Evolutionary conservation across 2,888 invertebrate species (phyloP).

Genomic region (Muschampia plurimacula): DNA sequence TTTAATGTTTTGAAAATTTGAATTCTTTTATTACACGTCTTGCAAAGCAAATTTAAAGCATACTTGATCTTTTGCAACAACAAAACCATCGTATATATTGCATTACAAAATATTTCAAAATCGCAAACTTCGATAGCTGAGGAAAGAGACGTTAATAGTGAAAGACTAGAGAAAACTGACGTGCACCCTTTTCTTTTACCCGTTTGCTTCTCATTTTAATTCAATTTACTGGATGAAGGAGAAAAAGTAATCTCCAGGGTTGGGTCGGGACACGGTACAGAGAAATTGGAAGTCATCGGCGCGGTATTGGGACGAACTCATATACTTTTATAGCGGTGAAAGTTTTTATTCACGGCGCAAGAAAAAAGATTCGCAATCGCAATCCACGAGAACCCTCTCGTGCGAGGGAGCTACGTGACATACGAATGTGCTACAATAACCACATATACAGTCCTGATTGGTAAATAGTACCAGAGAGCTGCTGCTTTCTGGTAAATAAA

Average conservation of each 20-base stretch:
- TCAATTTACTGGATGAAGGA: conserved; percentile 83
- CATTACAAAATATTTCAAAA: not conserved
- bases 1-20: not conserved
- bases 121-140: conserved; percentile 9
- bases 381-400: conserved; percentile 57
- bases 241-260: conserved; percentile 83
- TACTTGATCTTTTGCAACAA: too few relatives aligned
- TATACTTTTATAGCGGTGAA: conserved; percentile 82
- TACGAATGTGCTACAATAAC: conserved; percentile 43
- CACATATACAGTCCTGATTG: conserved; percentile 18
- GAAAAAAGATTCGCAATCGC: conserved; percentile 75
- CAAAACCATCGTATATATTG: not conserved
- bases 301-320: conserved; percentile 83
- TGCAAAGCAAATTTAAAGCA: not conserved
- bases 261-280: conserved; percentile 78
- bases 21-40: not conserved
- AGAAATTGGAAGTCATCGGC: conserved; percentile 83
- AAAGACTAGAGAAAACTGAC: conserved; percentile 69
- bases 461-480: not conserved
- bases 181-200: conserved; percentile 76
- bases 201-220: conserved; percentile 83
- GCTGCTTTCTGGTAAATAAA: not conserved
- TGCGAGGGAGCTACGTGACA: conserved; percentile 45
- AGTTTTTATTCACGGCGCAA: conserved; percentile 80
- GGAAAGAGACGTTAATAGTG: conserved; percentile 54